Percentiles rank a stretch among this genome's conserved stretches.
These are phyloP conservation scores for Penaeus vannamei DNA, from an alignment of 1,140 invertebrate genomes.

Conservation along the genomic window DNA sequence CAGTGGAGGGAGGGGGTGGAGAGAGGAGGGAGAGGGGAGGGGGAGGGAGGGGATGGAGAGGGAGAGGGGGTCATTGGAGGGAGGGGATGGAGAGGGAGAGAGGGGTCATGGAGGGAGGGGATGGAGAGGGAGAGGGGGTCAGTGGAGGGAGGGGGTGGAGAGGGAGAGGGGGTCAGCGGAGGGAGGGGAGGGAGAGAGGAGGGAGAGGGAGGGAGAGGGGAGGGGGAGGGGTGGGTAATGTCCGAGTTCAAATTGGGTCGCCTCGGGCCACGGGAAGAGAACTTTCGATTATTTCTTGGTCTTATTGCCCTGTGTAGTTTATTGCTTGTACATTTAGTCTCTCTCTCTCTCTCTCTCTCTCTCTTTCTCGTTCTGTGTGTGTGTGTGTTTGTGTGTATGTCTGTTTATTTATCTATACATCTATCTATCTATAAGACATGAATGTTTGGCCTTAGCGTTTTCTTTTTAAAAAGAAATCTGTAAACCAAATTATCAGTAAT, in stretches of 20 bases:
- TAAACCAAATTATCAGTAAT: too few species aligned
- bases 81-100: not conserved
- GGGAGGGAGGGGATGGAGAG: not conserved
- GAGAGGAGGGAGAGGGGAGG: not conserved
- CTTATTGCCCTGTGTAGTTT: too few species aligned
- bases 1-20: not conserved
- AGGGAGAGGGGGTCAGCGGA: not conserved
- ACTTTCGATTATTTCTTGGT: too few species aligned
- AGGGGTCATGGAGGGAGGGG: not conserved
- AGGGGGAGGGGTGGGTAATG: not conserved
- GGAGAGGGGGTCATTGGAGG: not conserved
- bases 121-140: not conserved
- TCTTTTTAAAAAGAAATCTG: too few species aligned
- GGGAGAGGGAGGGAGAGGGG: not conserved
- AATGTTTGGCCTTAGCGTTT: too few species aligned
- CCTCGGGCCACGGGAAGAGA: too few species aligned
- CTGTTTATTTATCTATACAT: not conserved
- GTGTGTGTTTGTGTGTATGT: not conserved
- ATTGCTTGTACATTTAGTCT: too few species aligned
- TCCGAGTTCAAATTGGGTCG: not conserved
- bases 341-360: constrained; percentile 13
- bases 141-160: not conserved
- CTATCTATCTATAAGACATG: too few species aligned
- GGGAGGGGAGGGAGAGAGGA: not conserved
- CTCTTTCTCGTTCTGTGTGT: not conserved